These are phyloP conservation scores for Drosophila tristis DNA, from an alignment of 1,140 invertebrate genomes.

Conservation along the genomic window DNA sequence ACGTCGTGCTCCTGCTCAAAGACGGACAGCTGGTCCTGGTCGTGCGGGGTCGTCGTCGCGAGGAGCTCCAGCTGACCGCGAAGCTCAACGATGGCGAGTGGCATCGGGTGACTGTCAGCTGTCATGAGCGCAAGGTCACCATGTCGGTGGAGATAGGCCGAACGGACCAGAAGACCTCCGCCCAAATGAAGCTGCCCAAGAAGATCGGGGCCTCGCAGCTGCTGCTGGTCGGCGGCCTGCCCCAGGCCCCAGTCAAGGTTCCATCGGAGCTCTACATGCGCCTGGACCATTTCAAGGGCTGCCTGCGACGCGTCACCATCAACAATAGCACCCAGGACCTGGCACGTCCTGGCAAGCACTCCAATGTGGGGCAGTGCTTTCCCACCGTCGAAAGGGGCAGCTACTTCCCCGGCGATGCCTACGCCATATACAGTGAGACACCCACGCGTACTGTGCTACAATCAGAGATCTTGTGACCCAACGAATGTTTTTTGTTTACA, in stretches of 20 bases:
- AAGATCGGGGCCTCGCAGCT: constrained; percentile 89
- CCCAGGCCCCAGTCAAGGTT: constrained; percentile 85
- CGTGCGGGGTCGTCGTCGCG: constrained; percentile 88
- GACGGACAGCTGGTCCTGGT: constrained; percentile 89
- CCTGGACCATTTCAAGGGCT: constrained; percentile 92
- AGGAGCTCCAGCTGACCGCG: constrained; percentile 87
- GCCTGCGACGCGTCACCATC: constrained; percentile 90
- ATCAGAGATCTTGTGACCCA: background rate
- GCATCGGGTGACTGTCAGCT: constrained; percentile 90
- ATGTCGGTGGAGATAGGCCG: constrained; percentile 89
- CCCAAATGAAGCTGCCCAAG: constrained; percentile 87
- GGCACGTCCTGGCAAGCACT: constrained; percentile 88
- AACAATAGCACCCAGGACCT: constrained; percentile 91
- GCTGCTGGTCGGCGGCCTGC: constrained; percentile 92
- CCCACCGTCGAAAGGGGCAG: constrained; percentile 93
- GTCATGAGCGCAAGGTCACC: constrained; percentile 87
- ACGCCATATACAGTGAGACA: constrained; percentile 91
- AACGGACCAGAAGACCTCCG: constrained; percentile 86
- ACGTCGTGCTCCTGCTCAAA: constrained; percentile 89
- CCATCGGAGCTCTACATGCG: constrained; percentile 85
- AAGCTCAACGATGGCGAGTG: constrained; percentile 92
- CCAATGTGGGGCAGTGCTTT: constrained; percentile 94
- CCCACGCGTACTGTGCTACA: background rate
- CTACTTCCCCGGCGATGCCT: constrained; percentile 93
- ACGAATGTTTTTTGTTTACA: constrained; percentile 65